Evolutionary conservation across 2,797 vertebrate genomes (phyloP).

Genomic region (Toxotes lorentzi): DNA sequence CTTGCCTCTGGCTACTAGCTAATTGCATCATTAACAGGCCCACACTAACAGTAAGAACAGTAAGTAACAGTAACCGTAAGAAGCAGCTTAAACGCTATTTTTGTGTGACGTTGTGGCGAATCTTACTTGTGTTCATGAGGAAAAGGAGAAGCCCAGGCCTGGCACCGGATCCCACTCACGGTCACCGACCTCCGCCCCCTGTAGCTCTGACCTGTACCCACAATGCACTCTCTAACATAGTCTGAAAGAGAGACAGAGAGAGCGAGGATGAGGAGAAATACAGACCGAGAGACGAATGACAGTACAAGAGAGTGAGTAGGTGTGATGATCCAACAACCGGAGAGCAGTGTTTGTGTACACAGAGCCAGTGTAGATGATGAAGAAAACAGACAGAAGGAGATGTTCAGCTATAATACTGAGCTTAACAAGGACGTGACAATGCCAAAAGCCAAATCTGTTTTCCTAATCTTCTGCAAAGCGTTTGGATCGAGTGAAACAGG

Average conservation of each 20-base stretch:
- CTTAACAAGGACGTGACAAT: constrained; percentile 58
- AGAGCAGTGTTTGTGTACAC: constrained; percentile 35
- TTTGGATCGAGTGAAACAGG: constrained; percentile 50
- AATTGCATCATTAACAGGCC: constrained; percentile 62
- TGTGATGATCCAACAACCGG: constrained; percentile 51
- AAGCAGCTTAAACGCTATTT: constrained; percentile 43
- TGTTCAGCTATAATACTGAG: constrained; percentile 44
- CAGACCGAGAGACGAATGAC: constrained; percentile 15
- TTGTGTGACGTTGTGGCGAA: constrained; percentile 55
- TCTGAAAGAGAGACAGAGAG: constrained; percentile 75
- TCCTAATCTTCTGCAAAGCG: constrained; percentile 63
- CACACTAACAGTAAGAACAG: constrained; percentile 53
- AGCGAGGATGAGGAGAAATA: constrained; percentile 12
- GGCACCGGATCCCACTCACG: constrained; percentile 92
- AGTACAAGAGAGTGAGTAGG: constrained; percentile 29
- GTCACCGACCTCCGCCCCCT: constrained; percentile 93
- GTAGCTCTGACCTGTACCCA: constrained; percentile 94
- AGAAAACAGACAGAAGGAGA: constrained; percentile 71
- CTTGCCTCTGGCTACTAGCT: constrained; percentile 65
- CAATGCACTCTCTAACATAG: constrained; percentile 95
- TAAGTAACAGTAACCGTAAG: constrained; percentile 46
- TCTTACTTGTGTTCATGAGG: constrained; percentile 99
- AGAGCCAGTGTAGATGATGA: constrained; percentile 63
- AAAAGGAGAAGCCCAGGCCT: constrained; percentile 94
- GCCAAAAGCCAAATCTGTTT: constrained; percentile 76